Conservation (phyloP, 2,888 invertebrate species). For the Ochropleura plecta region DNA sequence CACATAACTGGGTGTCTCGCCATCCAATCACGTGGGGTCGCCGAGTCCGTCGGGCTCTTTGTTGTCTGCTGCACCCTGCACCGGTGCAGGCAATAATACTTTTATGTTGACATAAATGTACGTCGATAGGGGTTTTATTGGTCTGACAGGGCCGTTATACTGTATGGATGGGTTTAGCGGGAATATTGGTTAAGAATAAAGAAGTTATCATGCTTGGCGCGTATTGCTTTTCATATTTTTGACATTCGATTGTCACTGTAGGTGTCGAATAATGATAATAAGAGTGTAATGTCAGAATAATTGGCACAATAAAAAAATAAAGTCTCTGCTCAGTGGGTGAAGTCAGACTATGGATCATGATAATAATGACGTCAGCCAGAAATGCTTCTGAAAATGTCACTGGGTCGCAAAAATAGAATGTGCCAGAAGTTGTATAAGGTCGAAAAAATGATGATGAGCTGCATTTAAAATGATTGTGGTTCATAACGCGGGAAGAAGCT, state of each 20-base stretch:
- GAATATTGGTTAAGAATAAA: slow-evolving; percentile 7
- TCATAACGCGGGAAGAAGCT: not conserved
- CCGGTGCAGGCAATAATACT: slow-evolving; percentile 42
- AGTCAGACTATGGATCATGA: no score
- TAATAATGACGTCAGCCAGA: not conserved
- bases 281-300: not conserved
- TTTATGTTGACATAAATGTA: slow-evolving; percentile 37
- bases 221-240: slow-evolving; percentile 9
- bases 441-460: not conserved
- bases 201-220: not conserved
- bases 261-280: not conserved
- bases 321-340: no score
- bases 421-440: not conserved
- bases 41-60: slow-evolving; percentile 59
- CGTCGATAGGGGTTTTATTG: slow-evolving; percentile 37
- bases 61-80: slow-evolving; percentile 66
- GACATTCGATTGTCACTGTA: not conserved
- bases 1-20: slow-evolving; percentile 42
- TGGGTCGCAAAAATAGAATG: not conserved
- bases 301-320: not conserved
- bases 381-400: not conserved
- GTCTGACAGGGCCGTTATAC: not conserved
- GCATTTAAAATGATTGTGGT: not conserved
- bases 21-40: slow-evolving; percentile 53
- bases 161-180: slow-evolving; percentile 2